phyloP scores from a whole-genome alignment of 2,888 invertebrate species.

The Tenthredo scrophulariae region DNA sequence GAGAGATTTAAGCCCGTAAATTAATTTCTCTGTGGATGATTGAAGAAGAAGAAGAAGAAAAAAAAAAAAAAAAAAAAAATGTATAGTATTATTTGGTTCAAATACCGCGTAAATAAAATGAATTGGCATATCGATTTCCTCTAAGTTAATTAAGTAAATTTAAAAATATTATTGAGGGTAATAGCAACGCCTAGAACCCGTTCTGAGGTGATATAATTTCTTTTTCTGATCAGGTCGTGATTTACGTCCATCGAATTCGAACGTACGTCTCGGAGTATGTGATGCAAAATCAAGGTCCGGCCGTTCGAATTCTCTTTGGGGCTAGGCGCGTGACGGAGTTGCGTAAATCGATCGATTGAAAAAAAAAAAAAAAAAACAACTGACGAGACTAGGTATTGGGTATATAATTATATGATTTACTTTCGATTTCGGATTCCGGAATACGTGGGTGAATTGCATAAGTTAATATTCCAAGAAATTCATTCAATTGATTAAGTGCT shows the following conservation, averaged over 20 bases:
- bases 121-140: background rate
- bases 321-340: conserved; percentile 47
- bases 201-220: conserved; percentile 23
- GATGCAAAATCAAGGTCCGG: conserved; percentile 53
- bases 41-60: too few species aligned
- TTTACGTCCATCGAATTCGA: conserved; percentile 48
- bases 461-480: background rate
- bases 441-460: background rate
- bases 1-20: background rate
- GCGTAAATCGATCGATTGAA: conserved; percentile 42
- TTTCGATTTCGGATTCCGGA: conserved; percentile 6
- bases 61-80: background rate
- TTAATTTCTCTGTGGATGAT: background rate
- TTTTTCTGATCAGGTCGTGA: conserved; percentile 45
- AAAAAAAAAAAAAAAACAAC: conserved; percentile 9
- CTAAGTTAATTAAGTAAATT: background rate
- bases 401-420: conserved; percentile 18
- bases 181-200: conserved; percentile 37
- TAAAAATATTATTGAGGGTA: background rate
- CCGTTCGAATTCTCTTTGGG: conserved; percentile 51
- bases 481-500: background rate
- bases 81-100: background rate
- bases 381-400: conserved; percentile 26
- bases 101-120: background rate
- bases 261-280: conserved; percentile 41